These are phyloP conservation scores for Daboia siamensis DNA, from an alignment of 2,113 vertebrate species.

Conservation along the genomic window DNA sequence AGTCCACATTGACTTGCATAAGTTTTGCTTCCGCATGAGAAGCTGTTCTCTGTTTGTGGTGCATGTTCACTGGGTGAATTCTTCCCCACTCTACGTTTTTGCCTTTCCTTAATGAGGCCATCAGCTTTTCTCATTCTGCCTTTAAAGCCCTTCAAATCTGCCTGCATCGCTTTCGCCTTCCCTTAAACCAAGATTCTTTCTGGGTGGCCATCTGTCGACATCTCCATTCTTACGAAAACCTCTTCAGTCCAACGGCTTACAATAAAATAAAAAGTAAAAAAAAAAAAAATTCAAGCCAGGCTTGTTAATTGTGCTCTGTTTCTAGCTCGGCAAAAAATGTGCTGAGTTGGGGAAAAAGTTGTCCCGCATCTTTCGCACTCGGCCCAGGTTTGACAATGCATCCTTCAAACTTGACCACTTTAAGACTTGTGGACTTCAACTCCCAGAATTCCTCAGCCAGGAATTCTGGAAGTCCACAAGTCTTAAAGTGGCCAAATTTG, in stretches of 20 bases:
- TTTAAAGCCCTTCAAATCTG: background rate
- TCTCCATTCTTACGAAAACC: slow-evolving; percentile 2
- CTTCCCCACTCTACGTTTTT: slow-evolving; percentile 34
- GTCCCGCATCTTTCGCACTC: too few species aligned
- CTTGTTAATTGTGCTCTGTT: background rate
- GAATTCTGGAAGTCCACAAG: too few species aligned
- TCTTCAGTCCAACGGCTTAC: background rate
- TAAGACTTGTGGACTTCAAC: too few species aligned
- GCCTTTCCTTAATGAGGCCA: slow-evolving; percentile 39
- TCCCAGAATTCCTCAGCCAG: too few species aligned
- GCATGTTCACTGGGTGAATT: slow-evolving; percentile 28
- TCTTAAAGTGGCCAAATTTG: too few species aligned
- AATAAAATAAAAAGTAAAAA: background rate
- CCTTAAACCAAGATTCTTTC: background rate
- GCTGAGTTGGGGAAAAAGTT: background rate
- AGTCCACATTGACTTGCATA: background rate
- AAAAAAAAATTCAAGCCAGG: background rate
- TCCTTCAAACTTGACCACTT: too few species aligned
- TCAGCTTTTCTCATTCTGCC: slow-evolving; percentile 4
- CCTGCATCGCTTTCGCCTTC: slow-evolving; percentile 18
- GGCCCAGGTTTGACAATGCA: background rate
- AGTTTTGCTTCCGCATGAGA: background rate
- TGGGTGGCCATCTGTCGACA: slow-evolving; percentile 20
- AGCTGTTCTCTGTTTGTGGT: background rate
- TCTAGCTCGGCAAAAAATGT: background rate